Conservation (phyloP, 2,888 invertebrate species). For the Cacoxenus indagator region DNA sequence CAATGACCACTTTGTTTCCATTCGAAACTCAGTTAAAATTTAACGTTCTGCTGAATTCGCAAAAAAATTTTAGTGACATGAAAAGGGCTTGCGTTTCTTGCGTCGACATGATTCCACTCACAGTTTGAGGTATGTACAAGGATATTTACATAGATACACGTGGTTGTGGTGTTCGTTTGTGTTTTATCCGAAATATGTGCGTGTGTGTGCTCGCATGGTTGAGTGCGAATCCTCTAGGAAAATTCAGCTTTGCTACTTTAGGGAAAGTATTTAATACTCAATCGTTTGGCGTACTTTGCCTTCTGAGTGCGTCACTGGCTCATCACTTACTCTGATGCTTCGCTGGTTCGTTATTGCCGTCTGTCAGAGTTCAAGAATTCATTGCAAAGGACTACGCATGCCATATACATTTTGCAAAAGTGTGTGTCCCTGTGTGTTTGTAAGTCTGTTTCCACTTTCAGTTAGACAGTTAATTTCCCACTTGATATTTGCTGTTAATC, state of each 20-base stretch:
- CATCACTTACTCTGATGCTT: not conserved
- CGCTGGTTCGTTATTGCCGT: not conserved
- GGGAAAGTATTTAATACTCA: constrained; percentile 13
- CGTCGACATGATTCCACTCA: not conserved
- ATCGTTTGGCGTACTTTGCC: no score
- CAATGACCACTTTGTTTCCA: no score
- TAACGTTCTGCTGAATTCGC: constrained; percentile 10
- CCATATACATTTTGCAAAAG: not conserved
- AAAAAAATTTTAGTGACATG: constrained; percentile 41
- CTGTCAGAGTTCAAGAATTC: not conserved
- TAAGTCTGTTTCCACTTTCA: not conserved
- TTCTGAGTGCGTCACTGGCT: constrained; percentile 8
- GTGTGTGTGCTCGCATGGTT: not conserved
- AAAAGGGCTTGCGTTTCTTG: constrained; percentile 47
- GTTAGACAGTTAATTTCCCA: constrained; percentile 55
- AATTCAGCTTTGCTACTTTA: not conserved
- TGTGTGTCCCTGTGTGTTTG: not conserved
- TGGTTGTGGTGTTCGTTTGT: not conserved
- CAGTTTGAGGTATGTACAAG: not conserved
- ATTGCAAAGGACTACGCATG: not conserved
- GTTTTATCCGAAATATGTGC: not conserved
- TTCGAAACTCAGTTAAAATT: not conserved
- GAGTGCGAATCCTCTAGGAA: not conserved
- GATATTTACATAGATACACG: not conserved
- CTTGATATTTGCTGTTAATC: constrained; percentile 64